Base-by-base conservation (phyloP, 2,113 vertebrate species). In the Xenus cinereus region DNA sequence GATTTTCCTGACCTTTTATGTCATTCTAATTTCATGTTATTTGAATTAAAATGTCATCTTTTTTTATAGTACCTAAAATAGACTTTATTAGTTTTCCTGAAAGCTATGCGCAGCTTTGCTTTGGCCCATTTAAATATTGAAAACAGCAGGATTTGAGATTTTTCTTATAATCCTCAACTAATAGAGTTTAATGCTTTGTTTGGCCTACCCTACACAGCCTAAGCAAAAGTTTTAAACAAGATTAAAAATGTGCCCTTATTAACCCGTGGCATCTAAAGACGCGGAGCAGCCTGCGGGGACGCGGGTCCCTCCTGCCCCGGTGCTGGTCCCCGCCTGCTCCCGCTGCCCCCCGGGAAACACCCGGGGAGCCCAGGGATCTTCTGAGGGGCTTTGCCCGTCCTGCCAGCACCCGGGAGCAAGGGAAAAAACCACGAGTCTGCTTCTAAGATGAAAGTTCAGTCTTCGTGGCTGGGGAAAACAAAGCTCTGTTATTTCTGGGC, bases 161-260 rank as follows among this genome's bases (percentile, higher is more conserved):
- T 91, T 96, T 97, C 85, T 96, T 88, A 82, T 96, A 97, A 94
- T 97, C 93, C 90, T 89, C 76, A 94, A 90, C 94, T 95, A 97
- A 95, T 95, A 93, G 96, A 94, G 76, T 95, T 92, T 93, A 96
- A 96, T 95, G 72, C 92, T 96, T 96, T 97, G 95, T 96, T 97
- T 95, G 87, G 92, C 82, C 84, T 97, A 69, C 90, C 69, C 46
- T 86, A 67, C 93, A 56, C 63, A 93, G 93, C 77, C 87, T 93
- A 95, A 97, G 91, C 89, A 93, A 92, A 96, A 96, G 91, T 87
- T 96, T 95, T 95, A 97, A 97, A 97, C 87, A 92, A 91, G 95
- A 97, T 97, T 97, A 96, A 95, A 95, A 92, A 35, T 54, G 23
- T 18, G 93, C 90, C 92, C 96, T 96, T 95, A 95, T 97, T 97